Evolutionary conservation across 2,888 invertebrate genomes (phyloP), one percentile per base, ranked within the genome.

Genomic region (Anthoptus insignis): DNA sequence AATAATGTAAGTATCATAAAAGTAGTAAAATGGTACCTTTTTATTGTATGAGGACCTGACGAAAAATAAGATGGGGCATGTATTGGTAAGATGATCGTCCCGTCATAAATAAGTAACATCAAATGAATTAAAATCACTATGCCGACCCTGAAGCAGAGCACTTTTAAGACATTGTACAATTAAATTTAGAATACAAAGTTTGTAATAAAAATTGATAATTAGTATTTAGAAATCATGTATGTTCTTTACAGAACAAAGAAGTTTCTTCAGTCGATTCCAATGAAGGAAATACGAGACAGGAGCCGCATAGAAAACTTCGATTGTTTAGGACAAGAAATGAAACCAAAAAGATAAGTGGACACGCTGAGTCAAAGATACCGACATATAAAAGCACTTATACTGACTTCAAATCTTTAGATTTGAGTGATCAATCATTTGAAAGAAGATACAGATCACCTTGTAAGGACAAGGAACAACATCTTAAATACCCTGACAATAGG

Each of bases 251-350:
- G 86, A 86, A 89, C 69, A 88, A 86, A 66, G 94, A 94, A 61
- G 94, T 93, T 74, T 94, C 94, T 64, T 94, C 95, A 65, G 95
- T 94, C 72, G 95, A 95, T 81, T 95, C 94, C 65, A 94, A 93
- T 79, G 91, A 93, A 81, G 86, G 90, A 73, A 93, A 93, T 76
- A 81, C 88, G 76, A 90, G 88, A 84, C 80, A 85, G 71, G 91
- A 93, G 84, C 88, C 90, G 68, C 91, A 91, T 67, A 90, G 94
- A 69, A 95, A 95, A 81, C 90, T 95, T 53, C 94, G 96, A 54
- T 92, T 97, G 34, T 97, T 97, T 83, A 96, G 96, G 89, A 97
- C 96, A 53, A 95, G 96, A 81, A 96, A 95, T 56, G 96, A 97
- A 90, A 95, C 96, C 67, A 95, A 95, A 86, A 95, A 94, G 77